Evolutionary conservation across 2,888 invertebrate genomes (phyloP).

Genomic region (Ceriagrion tenellum): DNA sequence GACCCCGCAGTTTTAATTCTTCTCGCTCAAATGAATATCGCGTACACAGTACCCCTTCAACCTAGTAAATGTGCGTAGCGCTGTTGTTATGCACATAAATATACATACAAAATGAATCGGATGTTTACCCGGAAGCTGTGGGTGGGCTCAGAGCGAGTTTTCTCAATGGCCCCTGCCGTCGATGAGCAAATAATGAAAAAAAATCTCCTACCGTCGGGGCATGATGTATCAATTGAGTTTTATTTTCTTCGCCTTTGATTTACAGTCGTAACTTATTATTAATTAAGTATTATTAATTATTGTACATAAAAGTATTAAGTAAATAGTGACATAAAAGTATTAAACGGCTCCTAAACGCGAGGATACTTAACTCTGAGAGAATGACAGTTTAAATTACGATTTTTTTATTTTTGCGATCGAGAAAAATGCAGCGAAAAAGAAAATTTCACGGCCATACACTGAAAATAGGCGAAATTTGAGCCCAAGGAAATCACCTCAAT

Average conservation of each 20-base stretch:
- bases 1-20: not conserved
- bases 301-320: too few relatives aligned
- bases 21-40: not conserved
- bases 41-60: not conserved
- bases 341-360: too few relatives aligned
- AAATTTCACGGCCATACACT: too few relatives aligned
- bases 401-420: too few relatives aligned
- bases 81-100: slow-evolving; percentile 4
- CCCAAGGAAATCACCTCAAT: too few relatives aligned
- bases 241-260: not conserved
- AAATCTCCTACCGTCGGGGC: not conserved
- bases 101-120: not conserved
- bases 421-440: too few relatives aligned
- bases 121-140: slow-evolving; percentile 10
- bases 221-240: not conserved
- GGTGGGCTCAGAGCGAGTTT: not conserved
- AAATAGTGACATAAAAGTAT: too few relatives aligned
- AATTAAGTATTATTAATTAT: too few relatives aligned
- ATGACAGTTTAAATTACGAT: too few relatives aligned
- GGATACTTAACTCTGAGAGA: too few relatives aligned
- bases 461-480: too few relatives aligned
- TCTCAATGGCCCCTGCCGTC: not conserved
- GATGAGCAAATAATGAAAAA: not conserved
- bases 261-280: too few relatives aligned
- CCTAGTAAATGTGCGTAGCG: not conserved